Conservation (phyloP, 2,797 vertebrate genomes). For the Poeciliopsis presidionis region DNA sequence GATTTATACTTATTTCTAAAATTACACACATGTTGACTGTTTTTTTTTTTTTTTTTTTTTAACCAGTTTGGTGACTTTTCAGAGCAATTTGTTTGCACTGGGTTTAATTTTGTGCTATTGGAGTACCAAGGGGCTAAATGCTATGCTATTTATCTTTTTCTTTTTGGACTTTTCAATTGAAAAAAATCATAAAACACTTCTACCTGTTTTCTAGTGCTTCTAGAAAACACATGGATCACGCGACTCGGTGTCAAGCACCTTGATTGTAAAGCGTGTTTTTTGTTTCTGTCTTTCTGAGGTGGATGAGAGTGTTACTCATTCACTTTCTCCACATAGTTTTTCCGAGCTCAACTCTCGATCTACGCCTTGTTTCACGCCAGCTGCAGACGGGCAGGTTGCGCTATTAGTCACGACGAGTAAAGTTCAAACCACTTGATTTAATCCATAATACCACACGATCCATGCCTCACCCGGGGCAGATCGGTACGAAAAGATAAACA, state of each 20-base stretch:
- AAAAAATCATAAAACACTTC: neutral
- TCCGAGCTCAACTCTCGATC: conserved; percentile 16
- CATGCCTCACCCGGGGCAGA: neutral
- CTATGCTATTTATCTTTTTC: neutral
- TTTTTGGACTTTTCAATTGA: neutral
- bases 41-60: neutral
- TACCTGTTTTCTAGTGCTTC: neutral
- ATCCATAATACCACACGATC: conserved; percentile 19
- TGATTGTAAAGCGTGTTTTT: neutral
- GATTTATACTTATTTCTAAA: neutral
- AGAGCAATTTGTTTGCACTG: neutral
- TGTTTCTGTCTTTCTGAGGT: conserved; percentile 1
- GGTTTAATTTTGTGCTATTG: neutral
- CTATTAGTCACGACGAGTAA: conserved; percentile 60
- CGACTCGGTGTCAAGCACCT: neutral
- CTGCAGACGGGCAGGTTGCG: conserved; percentile 23
- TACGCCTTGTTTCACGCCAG: conserved; percentile 11
- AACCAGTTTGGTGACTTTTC: neutral
- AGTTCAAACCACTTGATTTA: conserved; percentile 41
- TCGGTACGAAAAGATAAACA: neutral
- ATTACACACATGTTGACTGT: neutral
- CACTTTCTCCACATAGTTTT: conserved; percentile 56
- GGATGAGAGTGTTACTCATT: conserved; percentile 43
- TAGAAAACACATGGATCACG: neutral
- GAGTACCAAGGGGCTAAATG: neutral